Conservation (phyloP, 2,888 invertebrate genomes). For the Caenorhabditis sulstoni region DNA sequence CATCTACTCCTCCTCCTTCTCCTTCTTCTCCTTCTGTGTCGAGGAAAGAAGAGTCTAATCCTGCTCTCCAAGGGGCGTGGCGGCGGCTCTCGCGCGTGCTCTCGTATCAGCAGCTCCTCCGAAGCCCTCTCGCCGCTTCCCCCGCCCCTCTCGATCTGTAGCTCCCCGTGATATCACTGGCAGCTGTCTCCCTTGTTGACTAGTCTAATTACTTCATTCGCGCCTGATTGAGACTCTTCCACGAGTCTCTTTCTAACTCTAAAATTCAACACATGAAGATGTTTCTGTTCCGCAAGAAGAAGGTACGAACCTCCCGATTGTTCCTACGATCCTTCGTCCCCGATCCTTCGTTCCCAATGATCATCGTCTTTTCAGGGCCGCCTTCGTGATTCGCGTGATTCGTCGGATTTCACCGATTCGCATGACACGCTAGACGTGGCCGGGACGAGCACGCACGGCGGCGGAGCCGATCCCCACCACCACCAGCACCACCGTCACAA, state of each 20-base stretch:
- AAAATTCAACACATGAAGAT: conserved; percentile 56
- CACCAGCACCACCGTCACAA: conserved; percentile 45
- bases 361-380: conserved; percentile 57
- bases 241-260: conserved; percentile 13
- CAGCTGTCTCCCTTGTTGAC: conserved; percentile 19
- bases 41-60: conserved; percentile 39
- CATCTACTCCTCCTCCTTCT: conserved; percentile 26
- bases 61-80: conserved; percentile 19
- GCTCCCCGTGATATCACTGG: conserved; percentile 37
- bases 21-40: too few relatives aligned
- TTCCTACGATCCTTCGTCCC: neutral
- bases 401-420: conserved; percentile 67
- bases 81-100: conserved; percentile 13
- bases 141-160: conserved; percentile 6
- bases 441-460: conserved; percentile 54
- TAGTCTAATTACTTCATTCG: conserved; percentile 24
- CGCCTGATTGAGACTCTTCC: conserved; percentile 2
- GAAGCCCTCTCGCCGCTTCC: conserved; percentile 19
- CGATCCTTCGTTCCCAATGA: neutral
- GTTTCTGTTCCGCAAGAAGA: conserved; percentile 52
- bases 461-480: conserved; percentile 14
- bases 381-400: conserved; percentile 67
- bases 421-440: conserved; percentile 63
- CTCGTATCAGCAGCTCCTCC: conserved; percentile 15
- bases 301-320: conserved; percentile 40